Base-by-base conservation (phyloP, 2,888 invertebrate species). In the Tenodera sinensis region DNA sequence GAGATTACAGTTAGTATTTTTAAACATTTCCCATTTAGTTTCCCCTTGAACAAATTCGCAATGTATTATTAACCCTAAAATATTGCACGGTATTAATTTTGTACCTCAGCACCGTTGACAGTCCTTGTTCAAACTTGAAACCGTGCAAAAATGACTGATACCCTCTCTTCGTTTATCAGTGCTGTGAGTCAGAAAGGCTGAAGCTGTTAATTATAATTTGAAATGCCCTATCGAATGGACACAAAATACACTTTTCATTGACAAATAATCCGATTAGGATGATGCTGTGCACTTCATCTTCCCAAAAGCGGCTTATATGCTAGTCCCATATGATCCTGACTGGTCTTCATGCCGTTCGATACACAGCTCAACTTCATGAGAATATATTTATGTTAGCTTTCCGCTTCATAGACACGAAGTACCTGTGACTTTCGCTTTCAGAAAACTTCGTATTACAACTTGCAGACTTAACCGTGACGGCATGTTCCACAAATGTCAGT, bases 211-310 rank as follows among this genome's bases (percentile, higher is more conserved):
- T 71, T 25, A 71, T 71, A 71, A 71, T 71, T 71, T 71, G 25
- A 71, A 71, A 25, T 71, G 25, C 25, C 54, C 54, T 71, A 71
- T 71, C 25, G 54, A 3, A 71, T 71, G 54, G 54, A 25, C 54
- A 71, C 54, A 71, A 71, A 71, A 71, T 71, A 71, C 54, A 71
- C 54, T 71, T 87, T 87, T 83, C 83, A 83, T 83, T 87, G 87
- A 87, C 87, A 87, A 34, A 87, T 87, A 87, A 87, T 87, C 87
- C 87, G 87, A 87, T 87, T 87, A 87, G 82, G 34, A n/a, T 83
- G 83, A 87, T 83, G 87, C 82, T 82, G 83, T 87, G 81, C 87
- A 83, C 87, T 87, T 87, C 82, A 87, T 87, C 87, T 87, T 87
- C 25, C n/a, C 9, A 25, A 27, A 28, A n/a, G 28, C 20, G 83